Evolutionary conservation across 2,113 vertebrate genomes (phyloP), one percentile per base, ranked within the genome.

Genomic region (Raja brachyura): DNA sequence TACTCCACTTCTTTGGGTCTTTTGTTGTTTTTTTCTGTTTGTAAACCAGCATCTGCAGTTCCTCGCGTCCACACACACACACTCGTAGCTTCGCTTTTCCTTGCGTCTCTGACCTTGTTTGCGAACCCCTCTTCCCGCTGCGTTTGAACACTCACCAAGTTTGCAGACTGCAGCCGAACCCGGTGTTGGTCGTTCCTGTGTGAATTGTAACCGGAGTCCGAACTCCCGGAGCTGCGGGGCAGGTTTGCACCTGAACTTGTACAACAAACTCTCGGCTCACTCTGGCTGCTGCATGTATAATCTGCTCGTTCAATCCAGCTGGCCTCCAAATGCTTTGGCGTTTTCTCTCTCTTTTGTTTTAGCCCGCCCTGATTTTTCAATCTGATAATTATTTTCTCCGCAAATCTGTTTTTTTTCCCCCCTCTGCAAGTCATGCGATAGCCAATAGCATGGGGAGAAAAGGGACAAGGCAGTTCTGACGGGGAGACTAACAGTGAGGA

Each of bases 361-460:
- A 93, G 94, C 94, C 94, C 94, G 94, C 93, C 95, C 97, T 97
- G 97, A 97, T 97, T 97, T 92, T 97, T 94, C 96, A 97, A 97
- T 97, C 94, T 97, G 98, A 97, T 96, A 98, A 98, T 96, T 97
- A 73, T 59, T 61, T 94, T 81, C 93, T 86, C 56, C 95, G 94
- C 85, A 96, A 97, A 96, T 97, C 96, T 97, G 96, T 96, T 95
- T 95, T 95, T 16, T 70, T 16, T 70, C 16, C 39, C 39, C 39
- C 39, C 39, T 5, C 94, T 96, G 94, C 95, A 86, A 93, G 95
- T 95, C 88, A 28, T 5, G 8, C 90, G 4, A 1, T 95, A 94
- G 92, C 97, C 96, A 97, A 97, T 97, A 92, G 95, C 95, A 93
- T 11, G 22, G 31, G 31, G 18, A 11, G 74, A 4, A 14, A 76